Conservation (phyloP, 1,140 invertebrate species). For the Hycleus cichorii region DNA sequence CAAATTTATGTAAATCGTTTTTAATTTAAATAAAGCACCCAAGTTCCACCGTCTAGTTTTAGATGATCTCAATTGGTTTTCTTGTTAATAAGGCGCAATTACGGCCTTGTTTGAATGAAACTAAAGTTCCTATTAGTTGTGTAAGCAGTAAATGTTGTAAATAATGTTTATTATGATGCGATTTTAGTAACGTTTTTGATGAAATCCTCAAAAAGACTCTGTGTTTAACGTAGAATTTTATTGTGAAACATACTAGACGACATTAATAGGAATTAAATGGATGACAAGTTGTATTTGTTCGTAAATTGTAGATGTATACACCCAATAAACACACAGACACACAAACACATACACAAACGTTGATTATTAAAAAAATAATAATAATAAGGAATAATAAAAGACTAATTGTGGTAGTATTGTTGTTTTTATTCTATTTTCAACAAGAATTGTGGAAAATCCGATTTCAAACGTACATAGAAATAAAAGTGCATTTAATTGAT, state of each 20-base stretch:
- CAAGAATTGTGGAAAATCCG: too few relatives aligned
- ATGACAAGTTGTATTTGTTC: slow-evolving; percentile 32
- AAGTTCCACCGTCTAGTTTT: not conserved
- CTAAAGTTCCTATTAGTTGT: slow-evolving; percentile 38
- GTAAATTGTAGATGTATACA: slow-evolving; percentile 31
- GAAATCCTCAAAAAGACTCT: slow-evolving; percentile 4
- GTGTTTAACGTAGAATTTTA: slow-evolving; percentile 10
- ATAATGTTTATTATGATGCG: slow-evolving; percentile 7
- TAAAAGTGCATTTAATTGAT: too few relatives aligned
- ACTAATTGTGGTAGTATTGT: too few relatives aligned
- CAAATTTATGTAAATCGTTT: slow-evolving; percentile 4
- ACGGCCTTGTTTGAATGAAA: slow-evolving; percentile 26
- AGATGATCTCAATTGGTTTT: slow-evolving; percentile 6
- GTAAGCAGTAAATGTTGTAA: slow-evolving; percentile 22
- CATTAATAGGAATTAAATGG: slow-evolving; percentile 14
- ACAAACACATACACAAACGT: too few relatives aligned
- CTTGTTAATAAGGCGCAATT: slow-evolving; percentile 1
- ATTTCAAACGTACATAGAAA: too few relatives aligned
- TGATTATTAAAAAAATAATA: too few relatives aligned
- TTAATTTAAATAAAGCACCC: not conserved
- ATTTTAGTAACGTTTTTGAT: slow-evolving; percentile 14
- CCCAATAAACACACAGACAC: too few relatives aligned
- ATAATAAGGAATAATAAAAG: too few relatives aligned
- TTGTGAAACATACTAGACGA: not conserved
- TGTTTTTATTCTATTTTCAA: too few relatives aligned